Conservation (phyloP, 2,888 invertebrate genomes). For the Fragum fragum region DNA sequence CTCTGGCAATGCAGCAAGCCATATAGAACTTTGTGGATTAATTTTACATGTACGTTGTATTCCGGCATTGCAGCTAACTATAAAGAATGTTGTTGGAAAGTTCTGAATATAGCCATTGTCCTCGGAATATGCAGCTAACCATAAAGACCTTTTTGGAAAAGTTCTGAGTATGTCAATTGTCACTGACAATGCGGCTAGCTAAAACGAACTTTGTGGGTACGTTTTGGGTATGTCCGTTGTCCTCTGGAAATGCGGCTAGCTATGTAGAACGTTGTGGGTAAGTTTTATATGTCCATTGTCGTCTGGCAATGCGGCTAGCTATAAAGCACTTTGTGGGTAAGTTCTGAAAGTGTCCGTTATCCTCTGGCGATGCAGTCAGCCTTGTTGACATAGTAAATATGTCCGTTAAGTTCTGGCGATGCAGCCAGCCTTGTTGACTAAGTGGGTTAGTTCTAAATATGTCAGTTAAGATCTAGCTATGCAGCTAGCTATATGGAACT, state of each 20-base stretch:
- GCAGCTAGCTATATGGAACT: constrained; percentile 13
- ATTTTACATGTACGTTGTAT: neutral
- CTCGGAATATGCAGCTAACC: constrained; percentile 41
- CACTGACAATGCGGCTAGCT: constrained; percentile 26
- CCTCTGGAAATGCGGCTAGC: constrained; percentile 11
- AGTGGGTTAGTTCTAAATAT: too few species aligned
- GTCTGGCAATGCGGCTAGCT: constrained; percentile 12
- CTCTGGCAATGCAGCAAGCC: neutral
- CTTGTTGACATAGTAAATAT: too few species aligned
- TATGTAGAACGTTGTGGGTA: constrained; percentile 3
- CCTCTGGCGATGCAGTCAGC: too few species aligned
- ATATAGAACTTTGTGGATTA: neutral
- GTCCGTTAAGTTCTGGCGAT: too few species aligned
- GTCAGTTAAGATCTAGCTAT: constrained; percentile 5
- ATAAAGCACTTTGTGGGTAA: constrained; percentile 2
- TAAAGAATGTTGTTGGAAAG: neutral
- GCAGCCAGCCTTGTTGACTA: too few species aligned
- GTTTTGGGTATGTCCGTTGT: constrained; percentile 32
- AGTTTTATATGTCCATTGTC: too few species aligned
- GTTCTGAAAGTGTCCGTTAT: too few species aligned
- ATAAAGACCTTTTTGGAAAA: too few species aligned
- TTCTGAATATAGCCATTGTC: neutral
- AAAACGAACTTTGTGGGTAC: constrained; percentile 45
- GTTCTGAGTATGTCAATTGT: constrained; percentile 61
- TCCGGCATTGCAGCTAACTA: neutral